Evolutionary conservation across 2,888 invertebrate species (phyloP).

Genomic region (Limnephilus lunatus): DNA sequence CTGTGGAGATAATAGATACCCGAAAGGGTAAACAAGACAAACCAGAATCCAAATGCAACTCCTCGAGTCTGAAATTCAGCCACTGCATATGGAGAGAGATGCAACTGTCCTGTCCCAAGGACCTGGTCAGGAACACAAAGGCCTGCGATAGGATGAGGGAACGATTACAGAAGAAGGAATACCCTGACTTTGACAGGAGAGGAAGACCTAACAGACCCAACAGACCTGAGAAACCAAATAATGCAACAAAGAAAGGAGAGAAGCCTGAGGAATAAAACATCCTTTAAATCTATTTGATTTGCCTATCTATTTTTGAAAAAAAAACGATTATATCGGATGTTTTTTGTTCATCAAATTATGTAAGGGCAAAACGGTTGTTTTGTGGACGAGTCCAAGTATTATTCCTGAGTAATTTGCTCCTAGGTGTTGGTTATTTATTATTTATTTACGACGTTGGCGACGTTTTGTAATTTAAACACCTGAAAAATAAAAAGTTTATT

Average conservation of each 20-base stretch:
- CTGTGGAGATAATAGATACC: neutral
- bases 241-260: neutral
- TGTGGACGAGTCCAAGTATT: neutral
- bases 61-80: conserved; percentile 69
- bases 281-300: neutral
- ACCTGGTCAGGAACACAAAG: conserved; percentile 70
- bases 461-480: neutral
- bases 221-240: neutral
- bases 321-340: neutral
- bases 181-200: conserved; percentile 48
- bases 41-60: conserved; percentile 68
- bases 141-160: conserved; percentile 70
- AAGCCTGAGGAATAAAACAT: neutral
- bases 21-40: neutral
- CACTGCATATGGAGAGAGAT: conserved; percentile 71
- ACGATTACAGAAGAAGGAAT: conserved; percentile 68
- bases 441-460: neutral
- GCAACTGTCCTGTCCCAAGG: conserved; percentile 71
- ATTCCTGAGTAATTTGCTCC: neutral
- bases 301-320: neutral
- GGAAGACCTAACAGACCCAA: conserved; percentile 12
- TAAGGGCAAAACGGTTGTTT: neutral
- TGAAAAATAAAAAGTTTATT: neutral
- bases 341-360: neutral
- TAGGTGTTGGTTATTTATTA: neutral